phyloP scores from a whole-genome alignment of 2,888 invertebrate genomes.

The Malthinus flaveolus region DNA sequence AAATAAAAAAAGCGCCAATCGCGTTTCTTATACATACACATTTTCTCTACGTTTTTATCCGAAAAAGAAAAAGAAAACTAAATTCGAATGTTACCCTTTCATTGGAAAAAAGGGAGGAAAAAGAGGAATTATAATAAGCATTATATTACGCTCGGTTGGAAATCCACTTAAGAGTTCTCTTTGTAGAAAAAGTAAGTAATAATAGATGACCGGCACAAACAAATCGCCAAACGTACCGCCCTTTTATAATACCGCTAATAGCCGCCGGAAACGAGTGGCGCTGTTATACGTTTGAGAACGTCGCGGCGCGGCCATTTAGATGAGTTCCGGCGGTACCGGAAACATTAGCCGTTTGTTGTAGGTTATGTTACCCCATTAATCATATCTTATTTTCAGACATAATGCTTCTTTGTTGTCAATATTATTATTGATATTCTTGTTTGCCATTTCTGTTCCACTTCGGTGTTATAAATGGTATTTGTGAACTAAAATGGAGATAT shows the following conservation, averaged over 20 bases:
- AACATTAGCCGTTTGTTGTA: conserved; percentile 54
- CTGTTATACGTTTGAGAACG: conserved; percentile 38
- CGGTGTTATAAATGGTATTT: conserved; percentile 53
- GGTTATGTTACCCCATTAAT: conserved; percentile 53
- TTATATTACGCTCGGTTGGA: conserved; percentile 46
- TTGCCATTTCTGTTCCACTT: conserved; percentile 51
- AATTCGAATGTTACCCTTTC: no score
- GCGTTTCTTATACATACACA: not conserved
- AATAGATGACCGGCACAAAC: conserved; percentile 47
- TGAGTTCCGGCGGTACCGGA: conserved; percentile 54
- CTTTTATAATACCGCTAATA: conserved; percentile 54
- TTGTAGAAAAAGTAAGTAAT: conserved; percentile 34
- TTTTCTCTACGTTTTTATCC: not conserved
- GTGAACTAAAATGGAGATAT: conserved; percentile 50
- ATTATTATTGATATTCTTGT: conserved; percentile 56
- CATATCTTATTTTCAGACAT: conserved; percentile 50
- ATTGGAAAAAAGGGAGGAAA: no score
- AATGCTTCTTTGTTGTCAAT: conserved; percentile 46
- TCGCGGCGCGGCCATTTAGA: conserved; percentile 50
- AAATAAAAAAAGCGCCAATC: conserved; percentile 29
- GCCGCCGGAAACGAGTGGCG: conserved; percentile 52
- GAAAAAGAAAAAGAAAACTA: not conserved
- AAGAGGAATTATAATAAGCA: conserved; percentile 38
- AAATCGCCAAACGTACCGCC: conserved; percentile 51
- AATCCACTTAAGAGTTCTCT: conserved; percentile 45